These are phyloP conservation scores for Meda fulgida DNA, from an alignment of 2,797 vertebrate species.

Conservation along the genomic window DNA sequence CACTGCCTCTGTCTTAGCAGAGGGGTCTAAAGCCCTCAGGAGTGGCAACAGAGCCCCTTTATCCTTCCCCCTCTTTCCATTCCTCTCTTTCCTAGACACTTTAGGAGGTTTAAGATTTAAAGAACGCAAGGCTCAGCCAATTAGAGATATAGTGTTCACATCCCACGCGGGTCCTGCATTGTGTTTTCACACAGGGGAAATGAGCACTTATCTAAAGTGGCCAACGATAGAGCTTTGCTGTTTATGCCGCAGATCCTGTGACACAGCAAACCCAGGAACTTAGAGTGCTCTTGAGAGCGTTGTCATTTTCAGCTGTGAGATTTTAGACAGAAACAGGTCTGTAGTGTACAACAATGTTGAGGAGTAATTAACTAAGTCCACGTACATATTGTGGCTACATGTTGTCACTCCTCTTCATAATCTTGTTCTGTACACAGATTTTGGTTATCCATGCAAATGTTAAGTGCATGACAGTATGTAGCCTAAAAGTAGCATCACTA, in stretches of 20 bases:
- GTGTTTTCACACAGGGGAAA: conserved; percentile 20
- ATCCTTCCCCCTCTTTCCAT: conserved; percentile 29
- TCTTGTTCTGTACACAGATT: background rate
- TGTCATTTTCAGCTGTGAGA: background rate
- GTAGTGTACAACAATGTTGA: background rate
- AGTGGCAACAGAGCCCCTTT: conserved; percentile 59
- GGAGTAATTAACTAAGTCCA: background rate
- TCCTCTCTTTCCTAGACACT: conserved; percentile 30
- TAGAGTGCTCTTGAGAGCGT: background rate
- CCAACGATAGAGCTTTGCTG: background rate
- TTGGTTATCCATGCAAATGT: background rate
- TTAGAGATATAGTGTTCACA: conserved; percentile 38
- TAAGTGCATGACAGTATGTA: background rate
- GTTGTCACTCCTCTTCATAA: background rate
- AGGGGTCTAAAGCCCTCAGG: conserved; percentile 44
- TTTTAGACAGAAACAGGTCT: background rate
- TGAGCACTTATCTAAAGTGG: conserved; percentile 34
- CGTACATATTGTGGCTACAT: background rate
- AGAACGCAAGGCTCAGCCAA: conserved; percentile 37
- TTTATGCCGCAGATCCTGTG: conserved; percentile 14
- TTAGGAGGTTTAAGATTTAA: conserved; percentile 45
- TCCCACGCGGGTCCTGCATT: background rate
- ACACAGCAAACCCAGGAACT: conserved; percentile 11
- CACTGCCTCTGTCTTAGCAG: conserved; percentile 39
- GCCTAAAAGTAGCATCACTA: background rate